Evolutionary conservation across 2,888 invertebrate species (phyloP), one percentile per base, ranked within the genome.

Genomic region (Cephus pygmeus): DNA sequence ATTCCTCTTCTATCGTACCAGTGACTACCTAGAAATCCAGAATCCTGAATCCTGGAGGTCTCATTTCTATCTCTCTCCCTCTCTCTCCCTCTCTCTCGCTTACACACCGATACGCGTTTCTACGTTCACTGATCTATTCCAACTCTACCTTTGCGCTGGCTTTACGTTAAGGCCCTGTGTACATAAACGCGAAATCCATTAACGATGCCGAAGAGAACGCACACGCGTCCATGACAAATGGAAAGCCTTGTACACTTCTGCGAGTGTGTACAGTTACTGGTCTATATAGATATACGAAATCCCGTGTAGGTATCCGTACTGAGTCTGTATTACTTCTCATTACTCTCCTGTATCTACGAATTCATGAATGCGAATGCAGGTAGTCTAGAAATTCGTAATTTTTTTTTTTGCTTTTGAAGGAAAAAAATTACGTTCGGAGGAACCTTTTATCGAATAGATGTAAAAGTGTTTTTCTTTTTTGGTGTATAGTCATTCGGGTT

Each of bases 171-270:
- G 69, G 34, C 77, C 69, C 75, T 82, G 79, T 83, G 81, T 83
- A 82, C 81, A 82, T 81, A 83, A 81, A 80, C 79, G 81, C 76
- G 79, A 79, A 84, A 82, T 84, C 83, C 83, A 84, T 83, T 84
- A 84, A 83, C 83, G 81, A 82, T 75, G 76, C 77, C 76, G 56
- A 56, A 56, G 56, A 56, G 56, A 56, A 56, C 56, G 56, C 56
- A 56, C 23, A 56, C 56, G 23, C 56, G 56, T 56, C 56, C 56
- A 56, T 56, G 4, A 56, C 56, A 56, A 56, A 56, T 56, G 56
- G 56, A 56, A 40, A 56, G 56, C 56, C 23, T 15, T 23, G 56
- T 56, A 56, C 56, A 9, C 23, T 23, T 9, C 23, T 56, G 23
- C 56, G 23, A 56, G 56, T 56, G 23, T 56, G 56, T 56, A 56